These are phyloP conservation scores for Balaeniceps rex DNA, from an alignment of 2,113 vertebrate genomes.

Conservation along the genomic window DNA sequence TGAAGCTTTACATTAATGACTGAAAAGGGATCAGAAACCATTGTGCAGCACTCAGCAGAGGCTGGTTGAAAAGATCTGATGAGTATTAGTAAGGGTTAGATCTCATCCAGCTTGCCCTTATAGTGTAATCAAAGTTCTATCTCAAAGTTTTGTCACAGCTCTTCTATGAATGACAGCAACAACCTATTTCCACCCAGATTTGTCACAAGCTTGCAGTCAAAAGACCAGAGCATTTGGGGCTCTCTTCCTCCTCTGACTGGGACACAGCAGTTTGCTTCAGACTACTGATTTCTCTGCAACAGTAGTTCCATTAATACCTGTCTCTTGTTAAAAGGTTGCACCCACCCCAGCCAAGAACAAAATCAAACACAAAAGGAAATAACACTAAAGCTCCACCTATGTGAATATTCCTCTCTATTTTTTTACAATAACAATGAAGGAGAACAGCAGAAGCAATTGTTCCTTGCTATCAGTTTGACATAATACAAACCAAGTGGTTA, in stretches of 20 bases:
- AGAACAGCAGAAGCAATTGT: neutral
- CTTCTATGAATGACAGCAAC: neutral
- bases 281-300: slow-evolving; percentile 25
- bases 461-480: neutral
- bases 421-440: neutral
- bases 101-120: neutral
- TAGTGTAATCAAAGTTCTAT: neutral
- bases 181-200: neutral
- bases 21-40: neutral
- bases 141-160: neutral
- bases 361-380: slow-evolving; percentile 13
- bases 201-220: neutral
- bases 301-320: slow-evolving; percentile 27
- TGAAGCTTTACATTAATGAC: neutral
- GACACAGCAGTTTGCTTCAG: slow-evolving; percentile 13
- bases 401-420: neutral
- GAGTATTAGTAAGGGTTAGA: neutral
- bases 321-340: neutral
- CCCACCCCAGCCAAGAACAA: neutral
- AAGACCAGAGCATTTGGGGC: neutral
- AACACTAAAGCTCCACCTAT: neutral
- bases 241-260: neutral
- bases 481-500: slow-evolving; percentile 9
- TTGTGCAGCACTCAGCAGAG: neutral
- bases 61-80: neutral